Evolutionary conservation across 1,140 invertebrate species (phyloP), one percentile per base, ranked within the genome.

Genomic region (Lordiphosa stackelbergi): DNA sequence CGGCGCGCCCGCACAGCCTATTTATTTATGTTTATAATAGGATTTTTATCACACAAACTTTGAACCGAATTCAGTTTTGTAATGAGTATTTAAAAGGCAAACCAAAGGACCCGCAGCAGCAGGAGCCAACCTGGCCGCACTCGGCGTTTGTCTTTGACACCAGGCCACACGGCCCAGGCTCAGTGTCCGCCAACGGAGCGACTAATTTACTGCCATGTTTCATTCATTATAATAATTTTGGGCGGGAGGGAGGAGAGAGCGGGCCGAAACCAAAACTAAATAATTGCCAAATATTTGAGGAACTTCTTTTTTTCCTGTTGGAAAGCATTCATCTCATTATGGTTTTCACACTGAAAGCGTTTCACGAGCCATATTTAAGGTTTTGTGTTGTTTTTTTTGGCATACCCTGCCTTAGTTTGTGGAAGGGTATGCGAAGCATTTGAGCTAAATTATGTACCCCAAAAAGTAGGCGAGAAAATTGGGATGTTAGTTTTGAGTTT

Each of bases 11-110:
- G 49, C 38, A 31, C 75, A 64, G 71, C 65, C 77, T 83, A 81
- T 81, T 81, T 81, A 83, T 81, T 81, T 81, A 81, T 81, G 71
- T 83, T 83, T 81, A 75, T 81, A 83, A 81, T 81, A 83, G 71
- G 75, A 81, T 81, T 81, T 81, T 81, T 81, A 81, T 81, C 75
- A 81, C 75, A 81, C 43, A 72, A 77, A 83, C 71, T 81, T 78
- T 77, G 71, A 58, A 41, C 64, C 62, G 53, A 81, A 83, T 71
- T 69, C 28, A 57, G 64, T 74, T 81, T 70, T 75, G 77, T 81
- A 83, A 81, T 81, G 68, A 75, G 75, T 68, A 75, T 83, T 81
- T 75, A 71, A 81, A 81, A 81, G 59, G 70, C 75, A 75, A 68
- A 63, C 57, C 45, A 40, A 31, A 38, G 48, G 43, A 61, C 75